These are phyloP conservation scores for Sturmia bella DNA, from an alignment of 2,888 invertebrate genomes.

Conservation along the genomic window DNA sequence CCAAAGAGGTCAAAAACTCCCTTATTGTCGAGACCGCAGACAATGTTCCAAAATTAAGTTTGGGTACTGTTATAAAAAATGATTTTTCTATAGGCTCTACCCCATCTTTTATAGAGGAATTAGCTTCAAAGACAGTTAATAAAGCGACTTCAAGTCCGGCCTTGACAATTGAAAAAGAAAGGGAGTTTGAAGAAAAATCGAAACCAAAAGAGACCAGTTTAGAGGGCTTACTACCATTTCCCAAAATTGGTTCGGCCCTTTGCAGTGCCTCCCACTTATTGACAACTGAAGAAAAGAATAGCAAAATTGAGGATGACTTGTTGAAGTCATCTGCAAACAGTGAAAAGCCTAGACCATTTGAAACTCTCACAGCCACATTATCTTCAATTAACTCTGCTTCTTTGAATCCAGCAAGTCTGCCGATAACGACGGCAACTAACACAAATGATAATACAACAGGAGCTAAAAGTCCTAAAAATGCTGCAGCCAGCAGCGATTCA, in stretches of 20 bases:
- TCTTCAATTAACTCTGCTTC: slow-evolving; percentile 41
- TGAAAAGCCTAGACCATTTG: slow-evolving; percentile 67
- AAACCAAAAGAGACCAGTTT: slow-evolving; percentile 61
- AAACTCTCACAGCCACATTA: slow-evolving; percentile 39
- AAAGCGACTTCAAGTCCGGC: slow-evolving; percentile 48
- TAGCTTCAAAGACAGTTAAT: slow-evolving; percentile 75
- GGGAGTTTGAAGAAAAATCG: slow-evolving; percentile 71
- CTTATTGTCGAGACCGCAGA: slow-evolving; percentile 85
- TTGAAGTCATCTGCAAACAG: neutral
- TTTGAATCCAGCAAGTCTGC: slow-evolving; percentile 18
- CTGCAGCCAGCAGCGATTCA: slow-evolving; percentile 26
- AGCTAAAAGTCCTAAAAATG: slow-evolving; percentile 22
- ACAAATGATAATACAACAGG: slow-evolving; percentile 72
- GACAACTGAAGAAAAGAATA: slow-evolving; percentile 60
- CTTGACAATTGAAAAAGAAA: slow-evolving; percentile 69
- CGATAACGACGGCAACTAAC: slow-evolving; percentile 62
- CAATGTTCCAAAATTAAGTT: slow-evolving; percentile 90
- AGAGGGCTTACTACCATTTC: slow-evolving; percentile 63
- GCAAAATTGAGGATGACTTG: slow-evolving; percentile 58
- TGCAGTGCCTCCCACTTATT: slow-evolving; percentile 49
- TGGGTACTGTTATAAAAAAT: slow-evolving; percentile 91
- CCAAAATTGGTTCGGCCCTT: slow-evolving; percentile 52
- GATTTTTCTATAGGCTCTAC: slow-evolving; percentile 85
- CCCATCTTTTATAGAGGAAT: slow-evolving; percentile 85
- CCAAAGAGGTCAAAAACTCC: slow-evolving; percentile 84